These are phyloP conservation scores for Urocyon cinereoargenteus DNA, from an alignment of 2,797 vertebrate genomes.

Conservation along the genomic window DNA sequence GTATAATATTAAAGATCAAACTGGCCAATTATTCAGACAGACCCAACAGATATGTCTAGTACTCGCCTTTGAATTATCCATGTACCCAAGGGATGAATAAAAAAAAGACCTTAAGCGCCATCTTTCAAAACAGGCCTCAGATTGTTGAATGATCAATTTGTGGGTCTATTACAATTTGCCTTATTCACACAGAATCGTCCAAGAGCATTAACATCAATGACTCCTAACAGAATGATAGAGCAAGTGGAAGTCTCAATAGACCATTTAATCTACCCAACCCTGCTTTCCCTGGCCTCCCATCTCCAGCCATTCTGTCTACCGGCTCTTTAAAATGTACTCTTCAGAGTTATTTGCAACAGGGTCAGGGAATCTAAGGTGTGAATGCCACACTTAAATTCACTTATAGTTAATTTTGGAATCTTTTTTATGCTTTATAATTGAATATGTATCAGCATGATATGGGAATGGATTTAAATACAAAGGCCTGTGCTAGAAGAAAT, in stretches of 20 bases:
- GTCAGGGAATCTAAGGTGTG: slow-evolving; percentile 34
- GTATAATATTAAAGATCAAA: slow-evolving; percentile 67
- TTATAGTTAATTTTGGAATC: slow-evolving; percentile 65
- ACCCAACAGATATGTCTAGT: slow-evolving; percentile 49
- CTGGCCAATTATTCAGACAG: slow-evolving; percentile 54
- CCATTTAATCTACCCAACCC: neutral
- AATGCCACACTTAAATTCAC: slow-evolving; percentile 4
- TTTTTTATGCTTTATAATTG: slow-evolving; percentile 47
- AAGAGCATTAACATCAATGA: slow-evolving; percentile 67
- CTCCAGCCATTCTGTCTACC: slow-evolving; percentile 5
- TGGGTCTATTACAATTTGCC: slow-evolving; percentile 57
- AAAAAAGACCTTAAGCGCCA: slow-evolving; percentile 55
- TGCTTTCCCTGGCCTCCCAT: neutral
- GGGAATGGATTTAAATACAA: slow-evolving; percentile 60
- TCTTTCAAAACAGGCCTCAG: slow-evolving; percentile 67
- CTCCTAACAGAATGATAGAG: slow-evolving; percentile 52
- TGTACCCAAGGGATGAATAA: slow-evolving; percentile 55
- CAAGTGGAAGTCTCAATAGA: slow-evolving; percentile 38
- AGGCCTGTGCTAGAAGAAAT: slow-evolving; percentile 47
- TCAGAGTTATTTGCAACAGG: slow-evolving; percentile 41
- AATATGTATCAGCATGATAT: slow-evolving; percentile 35
- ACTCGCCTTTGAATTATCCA: slow-evolving; percentile 65
- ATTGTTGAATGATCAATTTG: slow-evolving; percentile 66
- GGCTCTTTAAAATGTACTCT: slow-evolving; percentile 40
- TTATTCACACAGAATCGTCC: slow-evolving; percentile 57